Percentiles rank a stretch among this genome's conserved stretches.
Evolutionary conservation across 2,888 invertebrate genomes (phyloP).

Genomic region (Andrena trimmerana): DNA sequence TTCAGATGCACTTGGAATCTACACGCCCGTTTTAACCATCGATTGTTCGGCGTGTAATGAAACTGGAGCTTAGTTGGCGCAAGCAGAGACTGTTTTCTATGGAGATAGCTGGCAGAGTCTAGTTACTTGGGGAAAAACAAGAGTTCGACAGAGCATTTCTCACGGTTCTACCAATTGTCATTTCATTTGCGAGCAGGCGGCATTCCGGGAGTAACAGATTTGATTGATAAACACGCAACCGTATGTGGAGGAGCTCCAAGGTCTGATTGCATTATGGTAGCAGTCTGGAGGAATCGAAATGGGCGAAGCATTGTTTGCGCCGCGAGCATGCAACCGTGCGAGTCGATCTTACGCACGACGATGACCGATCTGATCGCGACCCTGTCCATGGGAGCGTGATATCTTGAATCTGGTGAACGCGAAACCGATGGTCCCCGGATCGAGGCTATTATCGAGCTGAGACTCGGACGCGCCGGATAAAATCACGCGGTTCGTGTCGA

Average conservation of each 20-base stretch:
- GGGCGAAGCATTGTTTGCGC: constrained; percentile 61
- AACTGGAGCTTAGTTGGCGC: too few relatives aligned
- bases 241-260: not conserved
- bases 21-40: too few relatives aligned
- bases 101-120: too few relatives aligned
- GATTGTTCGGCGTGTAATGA: too few relatives aligned
- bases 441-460: constrained; percentile 78
- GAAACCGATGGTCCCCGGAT: constrained; percentile 60
- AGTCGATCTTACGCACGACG: constrained; percentile 50
- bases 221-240: constrained; percentile 29
- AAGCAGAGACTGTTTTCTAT: too few relatives aligned
- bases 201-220: constrained; percentile 5
- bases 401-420: constrained; percentile 75
- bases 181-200: not conserved
- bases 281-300: constrained; percentile 30
- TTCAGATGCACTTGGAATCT: constrained; percentile 43
- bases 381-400: constrained; percentile 69
- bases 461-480: constrained; percentile 79
- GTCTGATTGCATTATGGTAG: constrained; percentile 15
- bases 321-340: constrained; percentile 45
- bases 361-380: constrained; percentile 69
- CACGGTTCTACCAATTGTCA: constrained; percentile 3
- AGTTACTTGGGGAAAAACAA: not conserved
- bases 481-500: constrained; percentile 73
- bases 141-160: constrained; percentile 8